Conservation (phyloP, 2,113 vertebrate species). For the Leptodactylus fuscus region DNA sequence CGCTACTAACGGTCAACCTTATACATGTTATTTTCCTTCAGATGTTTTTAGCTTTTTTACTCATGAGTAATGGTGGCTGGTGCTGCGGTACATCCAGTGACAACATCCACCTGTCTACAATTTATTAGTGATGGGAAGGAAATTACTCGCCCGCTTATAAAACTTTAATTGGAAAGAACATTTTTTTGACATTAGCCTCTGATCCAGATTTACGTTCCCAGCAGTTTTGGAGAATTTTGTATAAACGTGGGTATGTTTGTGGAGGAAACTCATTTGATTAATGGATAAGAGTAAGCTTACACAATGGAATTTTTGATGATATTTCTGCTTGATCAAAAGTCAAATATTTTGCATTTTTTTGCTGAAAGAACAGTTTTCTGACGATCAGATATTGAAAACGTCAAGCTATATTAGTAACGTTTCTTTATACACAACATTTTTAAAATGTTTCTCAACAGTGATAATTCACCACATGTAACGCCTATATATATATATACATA, state of each 20-base stretch:
- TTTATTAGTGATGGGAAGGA: not conserved
- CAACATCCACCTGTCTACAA: not conserved
- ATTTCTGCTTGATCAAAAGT: not conserved
- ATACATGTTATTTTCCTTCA: no score
- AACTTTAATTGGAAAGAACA: not conserved
- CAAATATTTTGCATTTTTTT: not conserved
- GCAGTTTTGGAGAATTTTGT: not conserved
- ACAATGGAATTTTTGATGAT: not conserved
- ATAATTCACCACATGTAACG: no score
- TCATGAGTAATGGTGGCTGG: not conserved
- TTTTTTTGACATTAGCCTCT: not conserved
- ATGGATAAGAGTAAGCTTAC: not conserved
- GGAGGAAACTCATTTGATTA: not conserved
- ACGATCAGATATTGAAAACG: not conserved
- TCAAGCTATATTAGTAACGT: no score
- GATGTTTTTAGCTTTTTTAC: no score
- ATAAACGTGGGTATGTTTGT: not conserved
- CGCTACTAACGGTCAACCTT: no score
- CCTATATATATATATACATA: no score
- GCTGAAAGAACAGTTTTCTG: not conserved
- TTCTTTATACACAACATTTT: no score
- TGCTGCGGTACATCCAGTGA: not conserved
- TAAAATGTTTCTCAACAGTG: no score
- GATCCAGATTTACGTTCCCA: not conserved
- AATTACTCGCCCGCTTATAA: not conserved